phyloP scores from a whole-genome alignment of 2,888 invertebrate genomes.

The Bursaphelenchus okinawaensis region DNA sequence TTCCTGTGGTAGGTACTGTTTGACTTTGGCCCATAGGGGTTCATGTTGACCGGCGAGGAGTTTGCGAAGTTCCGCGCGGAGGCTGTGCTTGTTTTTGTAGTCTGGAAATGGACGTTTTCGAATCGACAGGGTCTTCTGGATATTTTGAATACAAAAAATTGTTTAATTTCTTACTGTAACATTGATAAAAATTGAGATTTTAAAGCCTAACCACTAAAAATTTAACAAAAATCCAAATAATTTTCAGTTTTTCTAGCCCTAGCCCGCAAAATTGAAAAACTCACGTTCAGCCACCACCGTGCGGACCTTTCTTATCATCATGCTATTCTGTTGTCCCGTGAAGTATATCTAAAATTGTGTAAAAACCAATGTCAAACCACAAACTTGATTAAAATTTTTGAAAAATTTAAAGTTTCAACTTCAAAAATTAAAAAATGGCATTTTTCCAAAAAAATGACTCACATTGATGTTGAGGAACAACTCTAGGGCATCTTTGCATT shows the following conservation, averaged over 20 bases:
- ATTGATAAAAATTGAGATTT: not conserved
- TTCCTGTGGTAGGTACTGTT: constrained; percentile 3
- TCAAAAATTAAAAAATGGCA: too few relatives aligned
- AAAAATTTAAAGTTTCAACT: too few relatives aligned
- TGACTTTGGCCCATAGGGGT: constrained; percentile 4
- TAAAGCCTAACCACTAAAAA: too few relatives aligned
- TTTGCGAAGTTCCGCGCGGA: constrained; percentile 8
- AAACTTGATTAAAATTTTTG: too few relatives aligned
- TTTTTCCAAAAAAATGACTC: too few relatives aligned
- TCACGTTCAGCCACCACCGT: constrained; percentile 5
- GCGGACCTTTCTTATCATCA: not conserved
- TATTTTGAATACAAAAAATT: too few relatives aligned
- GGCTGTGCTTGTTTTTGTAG: not conserved
- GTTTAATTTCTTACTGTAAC: too few relatives aligned
- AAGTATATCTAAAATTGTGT: constrained; percentile 15
- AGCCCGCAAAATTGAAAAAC: constrained; percentile 1
- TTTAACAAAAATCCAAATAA: not conserved
- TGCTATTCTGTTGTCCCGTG: constrained; percentile 9
- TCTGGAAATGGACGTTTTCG: not conserved
- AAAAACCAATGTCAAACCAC: too few relatives aligned
- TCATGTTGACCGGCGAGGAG: constrained; percentile 8
- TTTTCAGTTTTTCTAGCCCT: not conserved
- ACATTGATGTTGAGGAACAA: not conserved
- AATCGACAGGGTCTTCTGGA: too few relatives aligned
- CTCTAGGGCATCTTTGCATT: not conserved